These are phyloP conservation scores for Dascillus cervinus DNA, from an alignment of 2,888 invertebrate species.

Conservation along the genomic window DNA sequence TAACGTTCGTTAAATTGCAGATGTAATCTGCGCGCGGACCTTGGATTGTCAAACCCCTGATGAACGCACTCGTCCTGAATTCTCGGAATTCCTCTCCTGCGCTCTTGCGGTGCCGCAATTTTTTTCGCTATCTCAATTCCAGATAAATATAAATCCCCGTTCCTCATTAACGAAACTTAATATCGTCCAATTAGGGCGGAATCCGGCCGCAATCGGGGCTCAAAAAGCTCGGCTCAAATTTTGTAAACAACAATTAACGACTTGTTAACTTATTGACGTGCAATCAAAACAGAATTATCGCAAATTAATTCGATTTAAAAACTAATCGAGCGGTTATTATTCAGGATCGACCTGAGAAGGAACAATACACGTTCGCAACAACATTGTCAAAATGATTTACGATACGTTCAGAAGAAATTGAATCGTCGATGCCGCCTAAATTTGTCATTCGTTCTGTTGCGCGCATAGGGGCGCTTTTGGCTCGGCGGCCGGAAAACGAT, in stretches of 20 bases:
- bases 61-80: conserved; percentile 31
- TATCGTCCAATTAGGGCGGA: no score
- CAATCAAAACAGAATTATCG: conserved; percentile 9
- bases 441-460: no score
- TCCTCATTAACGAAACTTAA: no score
- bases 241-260: conserved; percentile 4
- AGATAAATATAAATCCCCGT: no score
- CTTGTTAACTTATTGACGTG: conserved; percentile 6
- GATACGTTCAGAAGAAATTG: conserved; percentile 6
- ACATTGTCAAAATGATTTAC: conserved; percentile 13
- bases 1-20: no score
- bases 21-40: conserved; percentile 22
- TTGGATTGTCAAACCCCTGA: conserved; percentile 33
- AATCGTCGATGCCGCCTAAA: conserved; percentile 9
- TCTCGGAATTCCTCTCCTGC: conserved; percentile 25
- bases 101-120: conserved; percentile 1
- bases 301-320: conserved; percentile 9
- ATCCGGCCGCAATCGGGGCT: no score
- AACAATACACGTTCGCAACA: conserved; percentile 8
- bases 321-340: not conserved
- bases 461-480: no score
- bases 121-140: no score
- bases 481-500: no score
- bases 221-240: conserved; percentile 3
- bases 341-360: no score